A percentile compares a stretch with the other conserved stretches of the same genome.
These are phyloP conservation scores for Hydrozoanthus gracilis DNA, from an alignment of 92 coral and sea anemone species.

Conservation along the genomic window DNA sequence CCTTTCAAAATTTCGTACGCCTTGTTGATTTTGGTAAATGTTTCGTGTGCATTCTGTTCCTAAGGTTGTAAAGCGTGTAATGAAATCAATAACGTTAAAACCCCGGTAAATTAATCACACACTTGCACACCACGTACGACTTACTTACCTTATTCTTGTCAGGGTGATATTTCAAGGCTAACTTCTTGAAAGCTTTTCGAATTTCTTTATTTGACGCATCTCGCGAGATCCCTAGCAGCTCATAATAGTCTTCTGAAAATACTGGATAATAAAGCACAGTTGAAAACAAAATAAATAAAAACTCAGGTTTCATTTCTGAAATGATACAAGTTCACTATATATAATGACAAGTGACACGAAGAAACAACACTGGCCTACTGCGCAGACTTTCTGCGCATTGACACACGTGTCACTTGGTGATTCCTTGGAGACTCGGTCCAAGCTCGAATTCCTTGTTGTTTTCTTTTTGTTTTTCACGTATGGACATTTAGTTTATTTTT, in stretches of 20 bases:
- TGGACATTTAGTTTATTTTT: too few species aligned
- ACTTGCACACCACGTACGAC: background rate
- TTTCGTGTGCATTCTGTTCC: conserved; percentile 94
- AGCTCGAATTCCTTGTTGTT: background rate
- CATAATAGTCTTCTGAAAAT: conserved; percentile 89
- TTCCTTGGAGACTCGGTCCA: conserved; percentile 68
- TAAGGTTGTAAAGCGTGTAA: conserved; percentile 32
- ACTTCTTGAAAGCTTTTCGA: conserved; percentile 92
- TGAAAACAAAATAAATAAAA: conserved; percentile 84
- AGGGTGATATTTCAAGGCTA: conserved; percentile 90
- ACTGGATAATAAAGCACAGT: conserved; percentile 78
- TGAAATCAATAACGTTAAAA: conserved; percentile 4
- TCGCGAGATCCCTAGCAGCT: conserved; percentile 87
- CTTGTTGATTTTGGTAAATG: conserved; percentile 80
- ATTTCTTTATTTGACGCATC: conserved; percentile 96
- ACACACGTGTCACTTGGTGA: conserved; percentile 78
- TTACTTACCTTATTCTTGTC: conserved; percentile 89
- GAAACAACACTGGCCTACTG: conserved; percentile 43
- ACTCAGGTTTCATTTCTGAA: conserved; percentile 68
- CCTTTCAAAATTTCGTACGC: conserved; percentile 99
- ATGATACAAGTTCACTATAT: background rate
- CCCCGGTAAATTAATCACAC: conserved; percentile 15
- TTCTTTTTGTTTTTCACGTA: too few species aligned
- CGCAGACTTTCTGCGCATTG: conserved; percentile 52
- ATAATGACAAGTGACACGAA: conserved; percentile 48